Evolutionary conservation across 2,797 vertebrate genomes (phyloP), one percentile per base, ranked within the genome.

Genomic region (Rhinoraja longicauda): DNA sequence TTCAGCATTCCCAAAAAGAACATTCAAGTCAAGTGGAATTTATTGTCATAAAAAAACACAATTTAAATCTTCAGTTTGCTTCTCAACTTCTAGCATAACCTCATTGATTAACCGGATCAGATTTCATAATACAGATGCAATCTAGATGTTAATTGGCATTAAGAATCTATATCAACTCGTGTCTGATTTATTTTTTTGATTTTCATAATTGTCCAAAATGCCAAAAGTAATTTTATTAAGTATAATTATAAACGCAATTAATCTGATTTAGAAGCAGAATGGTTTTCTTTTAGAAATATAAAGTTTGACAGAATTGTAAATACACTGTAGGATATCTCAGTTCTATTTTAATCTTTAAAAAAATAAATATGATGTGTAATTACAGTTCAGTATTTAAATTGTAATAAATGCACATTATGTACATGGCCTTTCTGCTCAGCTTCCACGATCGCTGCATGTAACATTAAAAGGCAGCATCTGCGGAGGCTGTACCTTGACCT

Each of bases 121-220:
- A 45, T 45, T 45, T 12, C 24, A 29, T 59, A 57, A 53, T 82
- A 53, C 81, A 29, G 45, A 75, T 29, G 72, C 75, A 9, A 59
- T 53, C 53, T 29, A 29, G 24, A 39, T 79, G 77, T 84, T 84
- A 59, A 84, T 84, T 84, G 57, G 29, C 8, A 39, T 57, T 82
- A 4, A 82, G 21, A 81, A 81, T 81, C 39, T 81, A 45, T 81
- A 57, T 12, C 15, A 59, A 57, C 81, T 57, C 26, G 21, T 82
- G 45, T 29, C 21, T 84, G 81, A 26, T 29, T 24, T n/a, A n/a
- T 57, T 32, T 36, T 88, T 86, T 88, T 67, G 4, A 88, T 88
- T 88, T 88, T 45, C n/a, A 88, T 88, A 88, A 32, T 88, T 88
- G 45, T 67, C 32, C 29, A 57, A 67, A 32, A 88, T 36, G 29